A percentile compares a stretch with the other conserved stretches of the same genome.
Evolutionary conservation across 2,113 vertebrate genomes (phyloP).

Genomic region (Heterochromis multidens): DNA sequence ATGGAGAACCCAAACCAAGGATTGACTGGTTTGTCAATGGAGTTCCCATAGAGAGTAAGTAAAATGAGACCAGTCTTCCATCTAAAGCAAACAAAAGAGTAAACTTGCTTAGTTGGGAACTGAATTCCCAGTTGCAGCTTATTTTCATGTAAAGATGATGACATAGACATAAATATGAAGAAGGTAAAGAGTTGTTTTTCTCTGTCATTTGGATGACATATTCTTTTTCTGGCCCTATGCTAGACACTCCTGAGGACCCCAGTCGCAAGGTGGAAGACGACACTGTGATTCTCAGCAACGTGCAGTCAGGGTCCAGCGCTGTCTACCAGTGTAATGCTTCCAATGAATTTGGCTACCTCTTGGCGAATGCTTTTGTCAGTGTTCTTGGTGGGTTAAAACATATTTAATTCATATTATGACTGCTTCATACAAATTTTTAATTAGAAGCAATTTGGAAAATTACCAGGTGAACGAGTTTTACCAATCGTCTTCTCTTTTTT

Average conservation of each 20-base stretch:
- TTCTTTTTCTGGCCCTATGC: not conserved
- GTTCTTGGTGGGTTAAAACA: slow-evolving; percentile 84
- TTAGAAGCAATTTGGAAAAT: not conserved
- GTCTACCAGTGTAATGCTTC: slow-evolving; percentile 97
- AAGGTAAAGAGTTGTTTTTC: too few relatives aligned
- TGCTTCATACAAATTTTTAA: not conserved
- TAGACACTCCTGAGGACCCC: slow-evolving; percentile 84
- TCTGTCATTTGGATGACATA: not conserved
- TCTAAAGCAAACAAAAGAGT: not conserved
- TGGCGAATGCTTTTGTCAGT: slow-evolving; percentile 94
- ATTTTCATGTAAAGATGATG: not conserved
- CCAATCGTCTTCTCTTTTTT: not conserved
- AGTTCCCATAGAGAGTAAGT: slow-evolving; percentile 87
- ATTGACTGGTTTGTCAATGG: slow-evolving; percentile 92
- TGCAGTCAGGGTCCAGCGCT: slow-evolving; percentile 87
- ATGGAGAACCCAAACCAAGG: slow-evolving; percentile 87
- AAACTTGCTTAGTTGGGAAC: not conserved
- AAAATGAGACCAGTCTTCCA: not conserved
- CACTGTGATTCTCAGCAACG: slow-evolving; percentile 87
- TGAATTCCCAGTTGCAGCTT: not conserved
- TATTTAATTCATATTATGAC: not conserved
- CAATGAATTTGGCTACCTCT: slow-evolving; percentile 92
- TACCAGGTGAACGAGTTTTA: not conserved
- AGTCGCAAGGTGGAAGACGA: slow-evolving; percentile 87
- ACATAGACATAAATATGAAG: not conserved